Evolutionary conservation across 2,113 vertebrate species (phyloP).

Genomic region (Perognathus longimembris): DNA sequence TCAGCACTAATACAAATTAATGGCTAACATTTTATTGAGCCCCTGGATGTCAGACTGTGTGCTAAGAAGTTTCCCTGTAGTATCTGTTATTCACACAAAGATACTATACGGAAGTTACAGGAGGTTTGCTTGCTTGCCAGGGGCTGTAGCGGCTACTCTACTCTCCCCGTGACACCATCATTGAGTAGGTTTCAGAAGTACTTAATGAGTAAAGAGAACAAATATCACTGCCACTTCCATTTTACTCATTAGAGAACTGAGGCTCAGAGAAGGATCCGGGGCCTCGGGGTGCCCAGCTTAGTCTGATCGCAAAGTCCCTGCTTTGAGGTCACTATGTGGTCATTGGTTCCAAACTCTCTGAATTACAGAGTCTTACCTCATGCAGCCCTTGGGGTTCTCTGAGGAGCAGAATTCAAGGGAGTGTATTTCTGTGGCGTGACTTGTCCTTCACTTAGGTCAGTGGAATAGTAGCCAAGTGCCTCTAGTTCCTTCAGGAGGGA

Average conservation of each 20-base stretch:
- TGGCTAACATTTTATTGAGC: slow-evolving; percentile 59
- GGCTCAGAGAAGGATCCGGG: background rate
- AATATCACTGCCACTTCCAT: background rate
- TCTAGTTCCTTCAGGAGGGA: background rate
- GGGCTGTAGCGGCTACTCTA: too few relatives aligned
- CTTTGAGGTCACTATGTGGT: background rate
- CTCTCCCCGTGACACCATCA: background rate
- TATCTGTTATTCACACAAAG: background rate
- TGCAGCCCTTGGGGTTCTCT: background rate
- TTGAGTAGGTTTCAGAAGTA: background rate
- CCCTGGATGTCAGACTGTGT: background rate
- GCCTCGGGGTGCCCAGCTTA: too few relatives aligned
- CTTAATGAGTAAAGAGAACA: background rate
- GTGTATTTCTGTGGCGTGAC: background rate
- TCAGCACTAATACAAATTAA: slow-evolving; percentile 67
- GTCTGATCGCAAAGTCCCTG: background rate
- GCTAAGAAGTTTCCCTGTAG: slow-evolving; percentile 43
- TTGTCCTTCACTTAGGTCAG: background rate
- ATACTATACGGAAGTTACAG: background rate
- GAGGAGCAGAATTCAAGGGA: slow-evolving; percentile 22
- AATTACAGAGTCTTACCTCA: background rate
- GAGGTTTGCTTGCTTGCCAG: background rate
- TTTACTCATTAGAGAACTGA: background rate
- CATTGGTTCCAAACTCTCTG: background rate
- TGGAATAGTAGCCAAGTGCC: background rate